Base-by-base conservation (phyloP, 23 tunicate genomes). In the Styela clava region DNA sequence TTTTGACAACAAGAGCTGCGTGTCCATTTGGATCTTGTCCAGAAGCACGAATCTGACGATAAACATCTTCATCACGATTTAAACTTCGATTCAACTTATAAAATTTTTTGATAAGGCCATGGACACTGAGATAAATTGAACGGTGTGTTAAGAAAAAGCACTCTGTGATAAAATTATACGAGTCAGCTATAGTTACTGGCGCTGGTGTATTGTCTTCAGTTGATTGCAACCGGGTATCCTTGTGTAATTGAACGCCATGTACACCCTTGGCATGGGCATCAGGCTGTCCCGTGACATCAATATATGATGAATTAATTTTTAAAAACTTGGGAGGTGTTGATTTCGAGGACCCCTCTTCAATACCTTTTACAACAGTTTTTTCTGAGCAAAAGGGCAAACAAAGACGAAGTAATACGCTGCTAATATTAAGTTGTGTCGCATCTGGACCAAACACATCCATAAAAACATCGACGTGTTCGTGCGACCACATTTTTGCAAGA, bases 81-180 rank as follows among this genome's bases (percentile, higher is more conserved):
- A 87, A 56, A 26, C 67, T 68, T 52, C 72, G 62, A 35, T 83
- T 76, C 69, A 87, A 34, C 32, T 80, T 61, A 35, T 87, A 74
- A 74, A 87, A 82, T 32, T 87, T 87, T 44, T 72, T 79, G 0
- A 87, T 67, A 9, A 87, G 73, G 1, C 92, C 92, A 68, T 82
- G 92, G 64, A 82, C 44, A 7, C 92, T 86, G 25, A 87, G 86
- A 31, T 74, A 83, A 16, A 87, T 34, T 22, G 83, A 33, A 23
- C 86, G 74, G 61, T 87, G 92, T 2, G 92, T 68, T 33, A 74
- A 31, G 83, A 87, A 87, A 74, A 87, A 87, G 32, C 92, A 87
- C 61, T 87, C 92, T 2, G 83, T 35, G 25, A 87, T 77, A 35
- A 87, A 87, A 69, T 76, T 83, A 33, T 87, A 87, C 3, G 83